Base-by-base conservation (phyloP, 2,888 invertebrate genomes). In the Lycia hirtaria region DNA sequence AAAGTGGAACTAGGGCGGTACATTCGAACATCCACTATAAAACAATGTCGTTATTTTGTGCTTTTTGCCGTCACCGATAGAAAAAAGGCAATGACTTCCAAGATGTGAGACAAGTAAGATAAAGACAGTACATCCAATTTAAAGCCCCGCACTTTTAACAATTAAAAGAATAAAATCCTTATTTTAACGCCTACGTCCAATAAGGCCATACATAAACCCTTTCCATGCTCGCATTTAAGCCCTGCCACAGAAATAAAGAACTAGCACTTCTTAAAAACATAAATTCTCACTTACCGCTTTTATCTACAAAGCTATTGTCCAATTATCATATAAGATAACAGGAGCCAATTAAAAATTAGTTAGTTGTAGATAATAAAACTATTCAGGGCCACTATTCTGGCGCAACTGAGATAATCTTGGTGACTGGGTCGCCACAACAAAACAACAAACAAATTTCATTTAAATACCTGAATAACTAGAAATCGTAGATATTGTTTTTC, bases 341-440 rank as follows among this genome's bases (percentile, higher is more conserved):
- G 60, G 53, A 54, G 71, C 81, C 87, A 87, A 87, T 87, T 88
- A 85, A 85, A 87, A 85, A 84, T 86, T 82, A 64, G 83, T 82
- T 73, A 71, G 66, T 67, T 71, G 67, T 60, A 66, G 73, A 71
- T 76, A 80, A 71, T 71, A 68, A 67, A 69, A 66, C 56, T 67
- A 71, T 69, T 59, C 52, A 30, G 30, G 12, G 30, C 30, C 30
- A n/a, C n/a, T 9, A 30, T 30, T 30, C 30, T 30, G 30, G 9
- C 12, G n/a, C 12, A n/a, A 9, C 4, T 12, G 2, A 12, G 30
- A 4, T 30, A 4, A 30, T n/a, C n/a, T n/a, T n/a, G n/a, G n/a
- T n/a, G n/a, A n/a, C n/a, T n/a, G n/a, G n/a, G n/a, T n/a, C n/a
- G n/a, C n/a, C n/a, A n/a, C n/a, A n/a, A n/a, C n/a, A n/a, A n/a